Base-by-base conservation (phyloP, 2,888 invertebrate genomes). In the Drosophila anceps region DNA sequence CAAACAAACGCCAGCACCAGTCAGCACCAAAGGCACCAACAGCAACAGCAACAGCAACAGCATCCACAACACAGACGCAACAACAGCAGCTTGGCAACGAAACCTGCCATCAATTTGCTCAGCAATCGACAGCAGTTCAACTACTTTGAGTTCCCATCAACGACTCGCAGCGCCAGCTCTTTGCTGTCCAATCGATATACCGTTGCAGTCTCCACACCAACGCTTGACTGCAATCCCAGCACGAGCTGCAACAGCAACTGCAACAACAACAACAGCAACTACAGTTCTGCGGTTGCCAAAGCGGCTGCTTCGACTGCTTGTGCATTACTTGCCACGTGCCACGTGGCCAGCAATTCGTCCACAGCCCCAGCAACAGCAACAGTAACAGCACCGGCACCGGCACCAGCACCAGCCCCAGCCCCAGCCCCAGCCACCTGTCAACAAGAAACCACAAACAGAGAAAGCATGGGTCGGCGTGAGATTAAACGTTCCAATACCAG, bases 401-500 rank as follows among this genome's bases (percentile, higher is more conserved):
- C 76, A 73, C 13, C 80, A 75, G 12, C 63, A 48, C 13, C 46
- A 59, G 6, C 73, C 69, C 20, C 76, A 79, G 1, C 76, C 73
- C 13, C 80, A 75, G 5, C 75, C 76, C 71, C 24, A 79, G 69
- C 48, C 48, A 50, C 31, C 48, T 31, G 48, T 50, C 48, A 31
- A 3, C 29, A 18, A 69, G 54, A 55, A 53, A 54, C 81, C 71
- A 53, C 82, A 74, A 75, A 58, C 76, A 76, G 50, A 44, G 69
- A 60, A 67, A 76, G 55, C 81, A 93, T 93, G 93, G 93, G 93
- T 43, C 91, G 93, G 66, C 92, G 93, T 70, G 93, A 93, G 84
- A 93, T 93, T 79, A 93, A 93, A 76, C 92, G 93, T 69, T 92
- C 93, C 73, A 92, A 92, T 77, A 92, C 92, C 55, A 92, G 92